Evolutionary conservation across 2,113 vertebrate genomes (phyloP), one percentile per base, ranked within the genome.

Genomic region (Xiphorhynchus elegans): DNA sequence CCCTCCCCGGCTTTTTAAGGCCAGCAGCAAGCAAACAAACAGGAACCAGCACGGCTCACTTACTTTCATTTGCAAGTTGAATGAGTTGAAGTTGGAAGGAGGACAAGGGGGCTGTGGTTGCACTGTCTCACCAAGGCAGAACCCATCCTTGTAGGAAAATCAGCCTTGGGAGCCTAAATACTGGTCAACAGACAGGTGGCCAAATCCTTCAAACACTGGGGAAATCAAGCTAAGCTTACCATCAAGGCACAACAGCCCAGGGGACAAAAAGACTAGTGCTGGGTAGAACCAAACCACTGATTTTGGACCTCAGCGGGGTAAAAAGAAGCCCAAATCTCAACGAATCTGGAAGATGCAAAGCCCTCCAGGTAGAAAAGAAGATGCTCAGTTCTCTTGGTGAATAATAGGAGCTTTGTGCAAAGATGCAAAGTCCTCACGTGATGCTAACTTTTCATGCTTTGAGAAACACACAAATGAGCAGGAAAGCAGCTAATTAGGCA

Each of bases 401-500:
- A 87, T 5, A 82, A 87, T 4, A 87, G 66, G 62, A 89, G 84
- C 42, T 89, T 82, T 87, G 60, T 64, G 59, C 44, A 81, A 60
- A 77, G 76, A 80, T 50, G 52, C 52, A 25, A 89, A 94, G 21
- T 53, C 70, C 62, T 91, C 78, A 69, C 0, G 10, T 73, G 92
- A 76, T 40, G 63, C 40, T 69, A 90, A 96, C 90, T 91, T 84
- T 82, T 87, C 67, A 76, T 46, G 90, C 82, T 83, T 58, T 85
- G 66, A 96, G 75, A 33, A 95, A 79, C 67, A 73, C 59, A 68
- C 49, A 94, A 93, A 94, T 29, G 49, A 87, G 70, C 58, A 87
- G 86, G 85, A 95, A 90, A 90, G 52, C 85, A 94, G 96, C 87
- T 96, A 93, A 95, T 95, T 90, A 94, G 70, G 49, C 84, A 91